Conservation (phyloP, 2,888 invertebrate genomes). For the Eilema depressum region DNA sequence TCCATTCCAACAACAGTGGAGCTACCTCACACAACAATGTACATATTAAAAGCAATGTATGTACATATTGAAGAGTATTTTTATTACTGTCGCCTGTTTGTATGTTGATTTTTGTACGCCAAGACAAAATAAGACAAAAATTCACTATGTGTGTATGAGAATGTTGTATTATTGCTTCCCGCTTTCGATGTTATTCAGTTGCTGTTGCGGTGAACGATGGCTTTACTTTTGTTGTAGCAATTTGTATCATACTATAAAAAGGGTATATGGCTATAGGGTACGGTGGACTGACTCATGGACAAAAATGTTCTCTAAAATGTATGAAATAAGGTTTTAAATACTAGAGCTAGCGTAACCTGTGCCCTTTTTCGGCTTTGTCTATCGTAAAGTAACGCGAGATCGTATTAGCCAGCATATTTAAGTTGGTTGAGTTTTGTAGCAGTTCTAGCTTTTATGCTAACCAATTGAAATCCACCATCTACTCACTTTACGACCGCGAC, state of each 20-base stretch:
- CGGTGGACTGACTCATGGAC: background rate
- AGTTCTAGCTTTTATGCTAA: too few species aligned
- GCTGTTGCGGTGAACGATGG: slow-evolving; percentile 27
- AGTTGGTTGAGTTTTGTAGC: too few species aligned
- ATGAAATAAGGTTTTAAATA: background rate
- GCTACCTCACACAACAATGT: slow-evolving; percentile 57
- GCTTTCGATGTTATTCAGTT: slow-evolving; percentile 48
- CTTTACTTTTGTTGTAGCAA: slow-evolving; percentile 27
- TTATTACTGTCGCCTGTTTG: slow-evolving; percentile 61
- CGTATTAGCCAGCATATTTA: too few species aligned
- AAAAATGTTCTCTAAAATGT: background rate
- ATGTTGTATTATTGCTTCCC: slow-evolving; percentile 42
- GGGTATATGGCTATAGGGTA: background rate
- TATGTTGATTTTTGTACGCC: slow-evolving; percentile 56
- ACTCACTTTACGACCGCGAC: too few species aligned
- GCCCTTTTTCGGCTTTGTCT: too few species aligned
- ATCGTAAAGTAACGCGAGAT: too few species aligned
- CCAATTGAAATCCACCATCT: too few species aligned
- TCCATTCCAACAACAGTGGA: slow-evolving; percentile 46
- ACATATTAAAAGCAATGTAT: slow-evolving; percentile 67
- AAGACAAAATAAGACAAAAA: slow-evolving; percentile 38
- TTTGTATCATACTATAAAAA: background rate
- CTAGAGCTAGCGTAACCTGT: background rate
- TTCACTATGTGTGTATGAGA: background rate
- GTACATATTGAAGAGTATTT: slow-evolving; percentile 70